Conservation (phyloP, 2,888 invertebrate species). For the Orchestes rusci region DNA sequence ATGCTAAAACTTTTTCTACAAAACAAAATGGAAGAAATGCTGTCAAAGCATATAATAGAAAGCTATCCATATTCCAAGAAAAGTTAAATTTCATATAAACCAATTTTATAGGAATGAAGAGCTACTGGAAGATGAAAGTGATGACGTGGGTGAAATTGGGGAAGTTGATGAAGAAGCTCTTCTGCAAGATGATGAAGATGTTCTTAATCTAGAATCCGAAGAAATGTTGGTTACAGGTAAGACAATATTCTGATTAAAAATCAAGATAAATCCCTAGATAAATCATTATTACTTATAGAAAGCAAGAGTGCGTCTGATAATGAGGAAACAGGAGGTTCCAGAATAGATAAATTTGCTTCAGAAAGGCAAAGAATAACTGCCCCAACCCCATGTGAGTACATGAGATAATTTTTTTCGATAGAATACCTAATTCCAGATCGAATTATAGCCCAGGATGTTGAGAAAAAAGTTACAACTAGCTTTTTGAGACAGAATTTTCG, state of each 20-base stretch:
- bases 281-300: constrained; percentile 3
- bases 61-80: background rate
- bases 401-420: too few relatives aligned
- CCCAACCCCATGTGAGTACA: constrained; percentile 7
- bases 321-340: constrained; percentile 4
- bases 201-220: constrained; percentile 6
- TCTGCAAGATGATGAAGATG: constrained; percentile 21
- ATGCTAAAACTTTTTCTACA: too few relatives aligned
- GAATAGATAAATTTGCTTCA: constrained; percentile 16
- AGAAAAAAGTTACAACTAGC: too few relatives aligned
- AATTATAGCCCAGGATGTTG: too few relatives aligned
- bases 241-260: too few relatives aligned
- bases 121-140: constrained; percentile 18
- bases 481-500: too few relatives aligned
- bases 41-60: constrained; percentile 3
- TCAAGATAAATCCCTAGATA: constrained; percentile 4
- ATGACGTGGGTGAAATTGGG: constrained; percentile 13
- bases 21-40: too few relatives aligned
- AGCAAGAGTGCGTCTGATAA: background rate
- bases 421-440: too few relatives aligned
- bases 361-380: constrained; percentile 17
- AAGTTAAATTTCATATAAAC: too few relatives aligned
- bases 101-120: constrained; percentile 21
- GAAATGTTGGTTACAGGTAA: constrained; percentile 7
- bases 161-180: constrained; percentile 21